A percentile compares a stretch with the other conserved stretches of the same genome.
phyloP scores from a whole-genome alignment of 2,888 invertebrate species.

The Ephialtes manifestator region DNA sequence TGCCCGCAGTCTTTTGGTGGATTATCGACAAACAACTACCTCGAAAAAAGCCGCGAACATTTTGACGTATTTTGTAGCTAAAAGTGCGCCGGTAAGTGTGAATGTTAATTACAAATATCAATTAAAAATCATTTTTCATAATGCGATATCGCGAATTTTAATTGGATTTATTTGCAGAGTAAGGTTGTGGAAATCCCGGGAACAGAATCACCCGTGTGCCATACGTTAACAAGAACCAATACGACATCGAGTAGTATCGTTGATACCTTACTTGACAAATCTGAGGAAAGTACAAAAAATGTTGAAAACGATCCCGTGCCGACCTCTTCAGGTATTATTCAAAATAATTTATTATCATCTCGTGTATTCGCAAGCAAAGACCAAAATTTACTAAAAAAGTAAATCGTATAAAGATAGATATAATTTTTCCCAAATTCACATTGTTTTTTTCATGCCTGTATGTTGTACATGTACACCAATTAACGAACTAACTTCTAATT shows the following conservation, averaged over 20 bases:
- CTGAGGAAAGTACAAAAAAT: neutral
- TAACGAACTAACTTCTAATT: constrained; percentile 1
- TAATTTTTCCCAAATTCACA: neutral
- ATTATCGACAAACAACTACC: too few relatives aligned
- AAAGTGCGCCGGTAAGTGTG: too few relatives aligned
- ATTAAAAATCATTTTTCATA: neutral
- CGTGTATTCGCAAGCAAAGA: neutral
- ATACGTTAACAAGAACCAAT: neutral
- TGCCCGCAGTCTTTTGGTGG: too few relatives aligned
- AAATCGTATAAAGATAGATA: neutral
- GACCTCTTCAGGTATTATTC: neutral
- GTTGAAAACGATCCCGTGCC: neutral
- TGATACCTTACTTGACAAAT: neutral
- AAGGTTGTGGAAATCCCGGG: neutral
- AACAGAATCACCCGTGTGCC: neutral
- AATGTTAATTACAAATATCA: too few relatives aligned
- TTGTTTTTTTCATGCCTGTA: neutral
- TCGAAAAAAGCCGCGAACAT: too few relatives aligned
- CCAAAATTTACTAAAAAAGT: neutral
- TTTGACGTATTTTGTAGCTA: too few relatives aligned
- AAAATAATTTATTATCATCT: neutral
- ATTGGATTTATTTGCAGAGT: neutral
- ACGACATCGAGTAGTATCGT: neutral
- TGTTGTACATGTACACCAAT: neutral
- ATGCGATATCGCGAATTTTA: neutral